A percentile compares a stretch with the other conserved stretches of the same genome.
Evolutionary conservation across 2,113 vertebrate species (phyloP).

Genomic region (Dromiciops gliroides): DNA sequence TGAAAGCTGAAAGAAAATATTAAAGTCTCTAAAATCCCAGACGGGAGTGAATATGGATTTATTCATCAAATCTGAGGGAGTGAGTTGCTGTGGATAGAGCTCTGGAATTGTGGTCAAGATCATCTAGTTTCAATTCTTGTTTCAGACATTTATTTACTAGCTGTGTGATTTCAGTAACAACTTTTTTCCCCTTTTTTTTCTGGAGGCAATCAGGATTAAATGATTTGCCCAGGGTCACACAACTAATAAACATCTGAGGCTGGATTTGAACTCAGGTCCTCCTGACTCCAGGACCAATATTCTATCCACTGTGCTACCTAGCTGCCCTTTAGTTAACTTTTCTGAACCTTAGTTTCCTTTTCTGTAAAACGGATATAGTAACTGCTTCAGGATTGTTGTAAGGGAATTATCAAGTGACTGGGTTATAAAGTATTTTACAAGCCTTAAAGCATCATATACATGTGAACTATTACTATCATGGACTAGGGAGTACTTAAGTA

Average conservation of each 20-base stretch:
- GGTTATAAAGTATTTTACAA: neutral
- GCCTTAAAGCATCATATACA: neutral
- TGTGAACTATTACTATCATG: neutral
- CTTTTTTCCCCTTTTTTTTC: neutral
- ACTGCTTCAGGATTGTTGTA: neutral
- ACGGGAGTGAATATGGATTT: slow-evolving; percentile 16
- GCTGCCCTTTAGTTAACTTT: neutral
- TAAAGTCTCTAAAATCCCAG: slow-evolving; percentile 24
- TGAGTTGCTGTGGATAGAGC: neutral
- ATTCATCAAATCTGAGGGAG: slow-evolving; percentile 21
- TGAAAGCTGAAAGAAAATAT: neutral
- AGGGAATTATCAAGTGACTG: neutral
- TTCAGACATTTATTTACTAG: neutral
- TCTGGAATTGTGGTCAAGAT: neutral
- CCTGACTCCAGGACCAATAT: neutral
- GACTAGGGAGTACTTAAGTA: neutral
- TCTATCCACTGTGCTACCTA: neutral
- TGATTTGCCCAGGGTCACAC: neutral
- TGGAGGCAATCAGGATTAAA: neutral
- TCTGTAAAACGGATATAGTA: neutral
- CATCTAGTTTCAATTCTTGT: neutral
- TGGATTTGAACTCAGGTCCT: neutral
- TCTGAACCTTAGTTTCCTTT: neutral
- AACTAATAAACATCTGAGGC: neutral
- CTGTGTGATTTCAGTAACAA: neutral